Base-by-base conservation (phyloP, 2,797 vertebrate genomes). In the Sebastes oblongus region DNA sequence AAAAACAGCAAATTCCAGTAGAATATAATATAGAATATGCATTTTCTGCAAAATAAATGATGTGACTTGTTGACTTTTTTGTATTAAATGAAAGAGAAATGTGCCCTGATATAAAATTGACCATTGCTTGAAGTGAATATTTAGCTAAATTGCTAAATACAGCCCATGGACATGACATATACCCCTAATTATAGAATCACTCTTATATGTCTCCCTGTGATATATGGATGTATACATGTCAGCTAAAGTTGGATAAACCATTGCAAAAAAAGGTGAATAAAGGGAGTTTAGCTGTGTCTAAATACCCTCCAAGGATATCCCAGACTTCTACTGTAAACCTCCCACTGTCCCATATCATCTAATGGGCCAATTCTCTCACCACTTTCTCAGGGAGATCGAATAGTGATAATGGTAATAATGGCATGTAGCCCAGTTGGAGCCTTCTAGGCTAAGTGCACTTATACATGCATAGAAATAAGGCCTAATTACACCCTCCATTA, bases 381-480 rank as follows among this genome's bases (percentile, higher is more conserved):
- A 68, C 90, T 85, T 87, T 85, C 78, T 89, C 55, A 5, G 25
- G 79, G 65, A 87, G 87, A 81, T 89, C 83, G 72, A 82, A 83
- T 52, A 62, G 84, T 85, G 89, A 93, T 95, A 93, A 94, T 94
- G 92, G 88, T 82, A 83, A 80, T 88, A 87, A 92, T 93, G 93
- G 91, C 92, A 69, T 82, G 77, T 58, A 75, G 92, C 91, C 91
- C 88, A 84, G 88, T 59, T 29, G 75, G 88, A 86, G 77, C 83
- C 85, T 88, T 68, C 78, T 18, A 67, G 82, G 73, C 83, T 93
- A 91, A 94, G 93, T 93, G 93, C 92, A 94, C 93, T 93, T 86
- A 46, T 46, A 79, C 83, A 89, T 85, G 88, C 88, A 86, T 91
- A 92, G 80, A 84, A 89, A 91, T 80, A 72, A 76, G 87, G 72